These are phyloP conservation scores for Drosophila subobscura DNA, from an alignment of 1,140 invertebrate species.

Conservation along the genomic window DNA sequence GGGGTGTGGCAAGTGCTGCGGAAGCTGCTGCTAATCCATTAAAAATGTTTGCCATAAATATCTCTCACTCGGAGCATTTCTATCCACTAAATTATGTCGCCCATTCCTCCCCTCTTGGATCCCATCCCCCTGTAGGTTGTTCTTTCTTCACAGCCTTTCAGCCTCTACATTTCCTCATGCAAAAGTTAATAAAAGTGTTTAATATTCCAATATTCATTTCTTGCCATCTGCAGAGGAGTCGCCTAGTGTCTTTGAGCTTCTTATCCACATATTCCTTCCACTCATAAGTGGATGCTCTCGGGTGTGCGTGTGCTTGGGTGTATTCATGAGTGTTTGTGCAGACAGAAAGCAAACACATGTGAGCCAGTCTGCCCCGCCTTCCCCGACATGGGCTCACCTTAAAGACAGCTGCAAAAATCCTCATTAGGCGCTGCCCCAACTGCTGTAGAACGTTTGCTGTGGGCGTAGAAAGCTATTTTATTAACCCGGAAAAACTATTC, in stretches of 20 bases:
- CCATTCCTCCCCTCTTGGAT: neutral
- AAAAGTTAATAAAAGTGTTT: conserved; percentile 49
- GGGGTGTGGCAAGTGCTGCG: conserved; percentile 22
- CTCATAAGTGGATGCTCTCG: no score
- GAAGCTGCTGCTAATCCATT: conserved; percentile 61
- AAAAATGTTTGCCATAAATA: conserved; percentile 61
- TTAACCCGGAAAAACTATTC: conserved; percentile 48
- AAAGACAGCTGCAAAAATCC: conserved; percentile 41
- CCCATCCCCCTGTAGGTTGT: neutral
- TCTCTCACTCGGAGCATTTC: conserved; percentile 22
- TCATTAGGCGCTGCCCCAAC: conserved; percentile 44
- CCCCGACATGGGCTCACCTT: conserved; percentile 7
- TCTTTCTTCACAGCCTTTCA: neutral
- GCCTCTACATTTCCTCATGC: conserved; percentile 30
- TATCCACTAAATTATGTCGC: conserved; percentile 6
- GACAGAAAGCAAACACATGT: conserved; percentile 64
- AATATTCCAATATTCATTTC: conserved; percentile 31
- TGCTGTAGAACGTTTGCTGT: neutral
- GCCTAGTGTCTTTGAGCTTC: conserved; percentile 17
- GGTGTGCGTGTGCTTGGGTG: neutral
- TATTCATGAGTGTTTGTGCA: conserved; percentile 59
- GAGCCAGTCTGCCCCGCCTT: neutral
- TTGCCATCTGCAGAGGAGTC: no score
- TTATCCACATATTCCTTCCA: no score
- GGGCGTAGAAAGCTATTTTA: conserved; percentile 48